phyloP scores from a whole-genome alignment of 2,888 invertebrate species.

The Chloromyia formosa region DNA sequence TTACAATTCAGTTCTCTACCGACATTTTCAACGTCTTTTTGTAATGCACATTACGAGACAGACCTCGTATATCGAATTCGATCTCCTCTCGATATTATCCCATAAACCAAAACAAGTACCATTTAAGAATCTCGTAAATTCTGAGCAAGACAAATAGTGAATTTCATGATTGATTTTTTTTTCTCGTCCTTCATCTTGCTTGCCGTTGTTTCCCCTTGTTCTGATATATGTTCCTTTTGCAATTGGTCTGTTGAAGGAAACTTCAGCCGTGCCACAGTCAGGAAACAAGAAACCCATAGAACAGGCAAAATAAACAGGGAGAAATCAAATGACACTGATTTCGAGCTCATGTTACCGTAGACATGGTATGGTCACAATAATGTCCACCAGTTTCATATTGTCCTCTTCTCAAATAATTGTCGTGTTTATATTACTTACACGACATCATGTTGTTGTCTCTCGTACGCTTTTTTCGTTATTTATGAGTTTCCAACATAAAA shows the following conservation, averaged over 20 bases:
- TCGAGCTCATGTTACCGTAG: conserved; percentile 37
- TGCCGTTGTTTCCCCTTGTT: neutral
- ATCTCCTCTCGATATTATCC: conserved; percentile 8
- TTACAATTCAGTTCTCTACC: too few relatives aligned
- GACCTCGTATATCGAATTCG: neutral
- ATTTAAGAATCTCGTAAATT: conserved; percentile 22
- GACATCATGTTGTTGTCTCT: conserved; percentile 33
- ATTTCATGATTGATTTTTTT: conserved; percentile 30
- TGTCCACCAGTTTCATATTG: conserved; percentile 37
- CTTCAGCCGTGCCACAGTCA: too few relatives aligned
- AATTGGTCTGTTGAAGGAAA: neutral
- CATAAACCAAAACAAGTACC: neutral
- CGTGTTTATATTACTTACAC: conserved; percentile 31
- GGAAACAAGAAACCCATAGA: too few relatives aligned
- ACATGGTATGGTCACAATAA: conserved; percentile 9
- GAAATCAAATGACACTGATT: conserved; percentile 36
- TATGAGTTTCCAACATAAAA: conserved; percentile 43
- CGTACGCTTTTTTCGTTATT: conserved; percentile 32
- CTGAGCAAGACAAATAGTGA: conserved; percentile 21
- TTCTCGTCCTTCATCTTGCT: neutral
- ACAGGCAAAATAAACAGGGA: conserved; percentile 3
- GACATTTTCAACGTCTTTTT: too few relatives aligned
- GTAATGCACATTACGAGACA: neutral
- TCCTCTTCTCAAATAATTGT: conserved; percentile 37
- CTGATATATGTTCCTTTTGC: neutral